Base-by-base conservation (phyloP, 2,797 vertebrate genomes). In the Yasuhikotakia modesta region DNA sequence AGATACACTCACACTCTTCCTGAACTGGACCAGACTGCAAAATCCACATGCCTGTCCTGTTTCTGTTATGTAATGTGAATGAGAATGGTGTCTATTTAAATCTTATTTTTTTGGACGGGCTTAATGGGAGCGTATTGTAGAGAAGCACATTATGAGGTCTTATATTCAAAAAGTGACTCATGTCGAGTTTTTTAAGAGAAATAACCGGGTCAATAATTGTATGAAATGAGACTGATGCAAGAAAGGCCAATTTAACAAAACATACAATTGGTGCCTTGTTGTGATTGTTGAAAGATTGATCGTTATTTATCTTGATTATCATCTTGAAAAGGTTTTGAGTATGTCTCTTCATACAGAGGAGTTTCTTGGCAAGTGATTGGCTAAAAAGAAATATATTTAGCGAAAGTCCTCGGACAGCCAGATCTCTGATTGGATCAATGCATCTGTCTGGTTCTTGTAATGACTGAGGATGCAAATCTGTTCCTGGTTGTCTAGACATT, bases 41-140 rank as follows among this genome's bases (percentile, higher is more conserved):
- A 63, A 80, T 82, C 81, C 57, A 82, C 76, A 79, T 77, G 61
- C 77, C 78, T 74, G 24, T 76, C 48, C 50, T 79, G 71, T 78
- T 79, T 60, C 70, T 77, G 77, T 85, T 82, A 81, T 79, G 79
- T 73, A 46, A 85, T 71, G 35, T 80, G 64, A 70, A 61, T 60
- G 11, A 73, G 70, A 39, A 32, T 73, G 64, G 60, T 52, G 22
- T 74, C 46, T 65, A 5, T 39, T 17, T 69, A 16, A 58, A 58
- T 58, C n/a, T 19, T 57, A 19, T 19, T 55, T 35, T 60, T 58
- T 35, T 48, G n/a, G 27, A 68, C 45, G 12, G 27, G 22, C 65
- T 48, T 46, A 69, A 69, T 13, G 13, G 8, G 12, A 67, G 43
- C 14, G 35, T 5, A 0, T 7, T 21, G 27, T 60, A 53, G 21